Base-by-base conservation (phyloP, 2,888 invertebrate species). In the Nomada ferruginata region DNA sequence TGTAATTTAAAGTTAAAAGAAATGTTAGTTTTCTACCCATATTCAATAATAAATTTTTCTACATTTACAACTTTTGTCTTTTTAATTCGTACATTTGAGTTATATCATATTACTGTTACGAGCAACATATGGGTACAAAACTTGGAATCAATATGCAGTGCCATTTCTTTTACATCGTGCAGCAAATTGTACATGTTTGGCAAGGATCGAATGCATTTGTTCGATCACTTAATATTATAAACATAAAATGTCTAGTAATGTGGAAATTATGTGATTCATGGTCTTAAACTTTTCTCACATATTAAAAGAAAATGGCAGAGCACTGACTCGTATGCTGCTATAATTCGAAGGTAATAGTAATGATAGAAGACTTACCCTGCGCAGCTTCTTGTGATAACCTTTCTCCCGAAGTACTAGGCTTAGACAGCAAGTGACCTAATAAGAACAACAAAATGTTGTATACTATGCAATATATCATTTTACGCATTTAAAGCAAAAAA, bases 381-480 rank as follows among this genome's bases (percentile, higher is more conserved):
- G 92, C 91, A 85, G 93, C 91, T 82, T 94, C 94, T 86, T 94
- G 94, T 63, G 93, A 85, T 88, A 91, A 86, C 84, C 93, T 92
- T 75, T 94, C 94, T 55, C 93, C 92, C 42, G 94, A 94, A 83
- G 94, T 93, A 78, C 94, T 92, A 75, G 94, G 94, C 88, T 94
- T 94, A 20, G 93, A 92, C 76, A 94, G 90, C 84, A 94, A 90
- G 84, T 94, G 94, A 86, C 93, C 94, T 94, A 82, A 64, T 74
- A 52, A 60, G 71, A 79, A 76, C 52, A 85, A 72, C 79, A 57
- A 13, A 20, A 26, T 36, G 36, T 36, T 36, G 13, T 4, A 72
- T 36, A 77, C 26, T 70, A 60, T 44, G 3, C 65, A 66, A 64
- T 57, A 63, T 36, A 65, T 70, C 29, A 50, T 26, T 71, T 15